Evolutionary conservation across 2,888 invertebrate species (phyloP), one percentile per base, ranked within the genome.

Genomic region (Eupithecia dodoneata): DNA sequence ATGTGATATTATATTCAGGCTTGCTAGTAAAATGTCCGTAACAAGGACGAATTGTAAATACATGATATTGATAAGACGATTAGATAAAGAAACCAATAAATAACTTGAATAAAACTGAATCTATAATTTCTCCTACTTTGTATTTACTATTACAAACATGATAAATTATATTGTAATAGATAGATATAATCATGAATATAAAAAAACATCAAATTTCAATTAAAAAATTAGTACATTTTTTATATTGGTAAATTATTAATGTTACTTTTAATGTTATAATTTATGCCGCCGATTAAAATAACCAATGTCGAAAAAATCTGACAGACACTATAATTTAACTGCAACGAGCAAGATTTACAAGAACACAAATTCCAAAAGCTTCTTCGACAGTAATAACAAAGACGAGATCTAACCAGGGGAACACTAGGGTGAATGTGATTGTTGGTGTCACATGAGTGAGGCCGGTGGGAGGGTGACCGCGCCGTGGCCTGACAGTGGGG

Each of bases 401-500:
- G n/a, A 59, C 67, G n/a, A 67, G 42, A 6, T 10, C 44, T n/a
- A 67, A 67, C 67, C 45, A 69, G n/a, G 9, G 0, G 3, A 67
- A n/a, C 67, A 44, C 6, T 7, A 44, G 44, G 15, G 5, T 42
- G n/a, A 42, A 2, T 15, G 67, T 44, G 42, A 66, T 15, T 76
- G 71, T 13, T 9, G 45, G 18, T 30, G 66, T 77, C 85, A 94
- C 94, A 95, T 94, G 71, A 95, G 93, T 0, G 94, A 91, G 1
- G 94, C 91, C 0, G 95, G 95, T 0, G 95, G 95, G 0, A 95
- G 85, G 83, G 96, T 88, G 81, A 95, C 92, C 0, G 95, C 93
- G 0, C 93, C 94, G 78, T 95, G 95, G 0, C 97, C 97, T 0
- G 97, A 97, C 70, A 97, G 90, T 0, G 96, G 95, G n/a, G 95